Base-by-base conservation (phyloP, 2,113 vertebrate species). In the Plectropomus leopardus region DNA sequence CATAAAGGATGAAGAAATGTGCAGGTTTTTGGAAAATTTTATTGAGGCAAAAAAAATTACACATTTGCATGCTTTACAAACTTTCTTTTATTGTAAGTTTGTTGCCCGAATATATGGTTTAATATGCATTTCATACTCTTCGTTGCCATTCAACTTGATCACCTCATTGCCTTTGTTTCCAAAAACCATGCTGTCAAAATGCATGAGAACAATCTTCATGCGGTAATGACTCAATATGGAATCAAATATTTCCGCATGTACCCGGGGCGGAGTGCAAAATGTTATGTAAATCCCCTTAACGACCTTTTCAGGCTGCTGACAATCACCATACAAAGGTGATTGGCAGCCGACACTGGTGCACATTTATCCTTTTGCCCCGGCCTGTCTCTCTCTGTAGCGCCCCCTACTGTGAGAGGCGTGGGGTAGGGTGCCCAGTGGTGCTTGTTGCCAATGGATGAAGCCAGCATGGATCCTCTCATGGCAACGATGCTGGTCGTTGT, bases 331-430 rank as follows among this genome's bases (percentile, higher is more conserved):
- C 92, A 94, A 94, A 95, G 87, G 91, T 94, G 94, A 94, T 92
- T 95, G 94, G 94, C 94, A 94, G 93, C 86, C 90, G 84, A 94
- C 93, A 94, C 92, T 86, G 88, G 87, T 91, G 86, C 86, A 88
- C 90, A 93, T 94, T 94, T 94, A 92, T 95, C 91, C 91, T 93
- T 87, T 92, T 90, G 88, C 92, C 92, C 92, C 66, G 1, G 81
- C 82, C 83, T 76, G 89, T 89, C 92, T 92, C 86, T 79, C 88
- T 92, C 92, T 92, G 89, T 90, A 88, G 91, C 92, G 95, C 94
- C 95, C 94, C 95, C 95, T 95, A 92, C 94, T 95, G 94, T 94
- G 95, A 91, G 85, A 92, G 94, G 94, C 94, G 80, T 94, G 93
- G 94, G 94, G 93, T 94, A 90, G 77, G 88, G 91, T 95, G 94